Conservation (phyloP, 2,888 invertebrate species). For the Bembecia ichneumoniformis region DNA sequence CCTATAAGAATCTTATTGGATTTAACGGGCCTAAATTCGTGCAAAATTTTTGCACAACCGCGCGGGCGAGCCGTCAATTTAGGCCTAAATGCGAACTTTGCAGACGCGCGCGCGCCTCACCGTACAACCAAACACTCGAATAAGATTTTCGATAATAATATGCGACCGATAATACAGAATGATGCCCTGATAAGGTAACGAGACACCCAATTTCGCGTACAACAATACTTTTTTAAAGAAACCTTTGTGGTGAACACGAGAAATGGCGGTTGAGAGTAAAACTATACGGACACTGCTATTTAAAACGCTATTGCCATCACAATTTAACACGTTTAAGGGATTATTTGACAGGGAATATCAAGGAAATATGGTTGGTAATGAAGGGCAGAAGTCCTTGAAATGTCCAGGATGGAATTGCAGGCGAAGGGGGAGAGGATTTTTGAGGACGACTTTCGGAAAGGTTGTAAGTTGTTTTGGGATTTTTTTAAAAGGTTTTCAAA, state of each 20-base stretch:
- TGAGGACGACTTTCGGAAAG: not conserved
- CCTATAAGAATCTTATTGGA: slow-evolving; percentile 69
- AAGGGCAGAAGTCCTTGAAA: not conserved
- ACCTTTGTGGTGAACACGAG: not conserved
- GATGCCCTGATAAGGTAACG: slow-evolving; percentile 39
- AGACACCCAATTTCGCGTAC: slow-evolving; percentile 11
- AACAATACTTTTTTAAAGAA: slow-evolving; percentile 8
- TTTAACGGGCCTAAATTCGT: slow-evolving; percentile 28
- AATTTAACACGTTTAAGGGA: too few relatives aligned
- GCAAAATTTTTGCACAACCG: slow-evolving; percentile 52
- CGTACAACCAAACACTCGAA: slow-evolving; percentile 16
- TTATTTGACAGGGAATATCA: slow-evolving; percentile 2
- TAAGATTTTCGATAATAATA: slow-evolving; percentile 24
- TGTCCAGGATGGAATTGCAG: slow-evolving; percentile 5
- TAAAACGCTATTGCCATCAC: slow-evolving; percentile 2
- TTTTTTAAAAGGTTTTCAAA: not conserved
- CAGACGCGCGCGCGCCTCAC: slow-evolving; percentile 14
- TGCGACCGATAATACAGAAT: slow-evolving; percentile 17
- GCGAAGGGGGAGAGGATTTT: slow-evolving; percentile 13
- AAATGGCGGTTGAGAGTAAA: slow-evolving; percentile 1
- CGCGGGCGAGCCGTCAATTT: slow-evolving; percentile 37
- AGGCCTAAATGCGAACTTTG: slow-evolving; percentile 41
- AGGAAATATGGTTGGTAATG: not conserved
- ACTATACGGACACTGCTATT: slow-evolving; percentile 5
- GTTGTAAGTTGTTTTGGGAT: too few relatives aligned